phyloP scores from a whole-genome alignment of 2,888 invertebrate species.

The Lobophora halterata region DNA sequence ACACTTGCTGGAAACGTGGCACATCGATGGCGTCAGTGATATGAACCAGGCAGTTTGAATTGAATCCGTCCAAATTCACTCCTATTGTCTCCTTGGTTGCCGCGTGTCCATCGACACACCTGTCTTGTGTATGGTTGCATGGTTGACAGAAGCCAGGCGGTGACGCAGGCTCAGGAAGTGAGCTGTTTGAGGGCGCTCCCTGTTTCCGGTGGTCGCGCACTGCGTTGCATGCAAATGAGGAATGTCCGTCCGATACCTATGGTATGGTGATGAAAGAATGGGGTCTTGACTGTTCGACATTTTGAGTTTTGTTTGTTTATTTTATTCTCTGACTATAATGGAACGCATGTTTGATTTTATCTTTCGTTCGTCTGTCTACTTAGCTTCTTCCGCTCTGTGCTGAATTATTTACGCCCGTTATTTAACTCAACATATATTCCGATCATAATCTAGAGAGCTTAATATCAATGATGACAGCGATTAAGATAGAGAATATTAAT shows the following conservation, averaged over 20 bases:
- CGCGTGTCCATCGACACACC: constrained; percentile 18
- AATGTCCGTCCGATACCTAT: constrained; percentile 14
- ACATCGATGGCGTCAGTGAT: too few species aligned
- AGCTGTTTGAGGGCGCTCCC: constrained; percentile 71
- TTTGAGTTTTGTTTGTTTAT: constrained; percentile 1
- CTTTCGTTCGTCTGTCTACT: too few species aligned
- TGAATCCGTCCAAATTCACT: too few species aligned
- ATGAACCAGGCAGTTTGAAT: too few species aligned
- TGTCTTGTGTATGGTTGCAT: constrained; percentile 6
- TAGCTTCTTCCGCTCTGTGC: neutral
- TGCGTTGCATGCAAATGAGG: constrained; percentile 64
- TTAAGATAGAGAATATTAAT: constrained; percentile 25
- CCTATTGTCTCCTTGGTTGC: constrained; percentile 9
- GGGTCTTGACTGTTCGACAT: too few species aligned
- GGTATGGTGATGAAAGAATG: constrained; percentile 8
- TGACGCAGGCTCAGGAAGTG: constrained; percentile 56
- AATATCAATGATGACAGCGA: constrained; percentile 18
- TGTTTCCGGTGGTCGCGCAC: constrained; percentile 71
- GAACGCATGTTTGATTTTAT: too few species aligned
- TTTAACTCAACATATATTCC: constrained; percentile 18
- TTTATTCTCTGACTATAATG: too few species aligned
- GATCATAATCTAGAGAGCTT: constrained; percentile 14
- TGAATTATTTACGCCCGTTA: constrained; percentile 1
- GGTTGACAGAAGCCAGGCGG: constrained; percentile 24
- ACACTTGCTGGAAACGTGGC: too few species aligned